Evolutionary conservation across 2,888 invertebrate genomes (phyloP).

Genomic region (Monochamus alternatus): DNA sequence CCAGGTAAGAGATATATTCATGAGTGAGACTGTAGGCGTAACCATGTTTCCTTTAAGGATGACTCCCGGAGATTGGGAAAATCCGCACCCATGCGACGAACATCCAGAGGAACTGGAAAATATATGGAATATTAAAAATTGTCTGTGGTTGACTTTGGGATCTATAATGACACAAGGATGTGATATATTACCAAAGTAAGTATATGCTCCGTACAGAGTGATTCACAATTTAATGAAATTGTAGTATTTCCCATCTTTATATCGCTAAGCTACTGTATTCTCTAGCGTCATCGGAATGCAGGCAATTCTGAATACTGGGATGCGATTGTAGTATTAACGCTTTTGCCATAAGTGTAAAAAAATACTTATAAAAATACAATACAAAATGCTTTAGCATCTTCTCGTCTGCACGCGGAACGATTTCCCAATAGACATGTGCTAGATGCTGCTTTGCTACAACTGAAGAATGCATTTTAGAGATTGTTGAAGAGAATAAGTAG

Average conservation of each 20-base stretch:
- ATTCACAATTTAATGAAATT: background rate
- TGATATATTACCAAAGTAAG: slow-evolving; percentile 91
- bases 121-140: slow-evolving; percentile 89
- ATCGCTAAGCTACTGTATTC: too few species aligned
- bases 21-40: background rate
- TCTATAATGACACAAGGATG: slow-evolving; percentile 96
- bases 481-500: too few species aligned
- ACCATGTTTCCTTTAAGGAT: slow-evolving; percentile 75
- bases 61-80: slow-evolving; percentile 94
- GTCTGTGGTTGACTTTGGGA: slow-evolving; percentile 95
- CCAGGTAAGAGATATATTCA: slow-evolving; percentile 68
- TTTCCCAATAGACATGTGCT: too few species aligned
- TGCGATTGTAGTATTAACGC: background rate
- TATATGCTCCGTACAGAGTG: slow-evolving; percentile 4
- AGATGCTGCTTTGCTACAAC: too few species aligned
- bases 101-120: slow-evolving; percentile 92
- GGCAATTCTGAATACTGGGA: background rate
- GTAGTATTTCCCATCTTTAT: too few species aligned
- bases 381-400: too few species aligned
- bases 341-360: too few species aligned
- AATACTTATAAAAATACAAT: too few species aligned
- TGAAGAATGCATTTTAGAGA: too few species aligned
- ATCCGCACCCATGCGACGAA: slow-evolving; percentile 92
- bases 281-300: too few species aligned
- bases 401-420: too few species aligned